Evolutionary conservation across 2,113 vertebrate species (phyloP).

Genomic region (Etheostoma cragini): DNA sequence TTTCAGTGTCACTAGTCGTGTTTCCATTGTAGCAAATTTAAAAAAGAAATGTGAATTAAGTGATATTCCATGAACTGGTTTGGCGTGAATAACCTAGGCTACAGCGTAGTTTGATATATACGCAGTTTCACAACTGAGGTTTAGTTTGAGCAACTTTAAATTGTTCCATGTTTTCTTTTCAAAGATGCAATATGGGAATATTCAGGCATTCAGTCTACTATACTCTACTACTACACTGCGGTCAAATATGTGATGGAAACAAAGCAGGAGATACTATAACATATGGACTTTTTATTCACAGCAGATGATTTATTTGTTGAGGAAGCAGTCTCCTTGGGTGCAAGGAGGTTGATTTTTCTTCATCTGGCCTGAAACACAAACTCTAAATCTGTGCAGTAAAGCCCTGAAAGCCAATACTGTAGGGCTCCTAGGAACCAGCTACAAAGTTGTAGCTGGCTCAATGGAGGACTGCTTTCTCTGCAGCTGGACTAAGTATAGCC

Average conservation of each 20-base stretch:
- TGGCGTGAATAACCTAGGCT: too few relatives aligned
- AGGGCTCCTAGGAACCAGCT: not conserved
- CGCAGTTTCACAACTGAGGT: too few relatives aligned
- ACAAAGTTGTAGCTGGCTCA: slow-evolving; percentile 4
- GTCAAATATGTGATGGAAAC: too few relatives aligned
- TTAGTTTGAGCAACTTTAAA: too few relatives aligned
- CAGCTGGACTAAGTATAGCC: slow-evolving; percentile 12
- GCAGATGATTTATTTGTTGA: slow-evolving; percentile 1
- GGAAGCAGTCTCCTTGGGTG: not conserved
- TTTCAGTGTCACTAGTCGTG: not conserved
- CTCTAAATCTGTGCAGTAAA: not conserved
- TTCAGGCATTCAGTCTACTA: too few relatives aligned
- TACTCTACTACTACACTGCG: too few relatives aligned
- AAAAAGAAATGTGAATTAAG: too few relatives aligned
- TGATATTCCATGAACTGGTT: too few relatives aligned
- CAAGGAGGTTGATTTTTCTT: not conserved
- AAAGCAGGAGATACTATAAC: not conserved
- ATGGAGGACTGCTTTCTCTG: not conserved
- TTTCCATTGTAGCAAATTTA: too few relatives aligned
- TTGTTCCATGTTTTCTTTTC: too few relatives aligned
- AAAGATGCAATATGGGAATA: too few relatives aligned
- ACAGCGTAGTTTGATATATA: too few relatives aligned
- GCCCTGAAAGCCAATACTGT: not conserved
- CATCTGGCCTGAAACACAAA: not conserved
- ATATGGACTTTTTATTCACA: not conserved